Evolutionary conservation across 1,140 invertebrate species (phyloP).

Genomic region (Yoshiicerus persimilis): DNA sequence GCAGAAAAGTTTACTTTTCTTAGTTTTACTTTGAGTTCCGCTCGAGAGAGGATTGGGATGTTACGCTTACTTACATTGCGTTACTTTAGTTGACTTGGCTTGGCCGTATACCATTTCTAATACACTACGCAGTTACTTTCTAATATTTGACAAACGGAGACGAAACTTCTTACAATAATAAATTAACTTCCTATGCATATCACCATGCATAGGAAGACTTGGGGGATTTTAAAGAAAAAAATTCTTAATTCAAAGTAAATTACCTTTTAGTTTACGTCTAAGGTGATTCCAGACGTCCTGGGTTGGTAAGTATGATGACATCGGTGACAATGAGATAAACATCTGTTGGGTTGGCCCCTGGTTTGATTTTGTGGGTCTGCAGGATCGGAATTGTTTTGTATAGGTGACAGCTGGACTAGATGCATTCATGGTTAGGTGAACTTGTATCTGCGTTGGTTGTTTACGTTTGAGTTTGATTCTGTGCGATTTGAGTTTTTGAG

Average conservation of each 20-base stretch:
- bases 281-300: not conserved
- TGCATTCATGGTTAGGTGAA: not conserved
- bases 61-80: not conserved
- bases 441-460: not conserved
- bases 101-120: not conserved
- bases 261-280: not conserved
- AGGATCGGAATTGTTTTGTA: not conserved
- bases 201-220: not conserved
- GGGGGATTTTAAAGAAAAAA: no score
- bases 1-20: conserved; percentile 21
- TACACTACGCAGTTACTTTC: not conserved
- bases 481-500: not conserved
- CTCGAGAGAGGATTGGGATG: not conserved
- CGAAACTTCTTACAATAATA: not conserved
- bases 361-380: not conserved
- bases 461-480: not conserved
- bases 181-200: not conserved
- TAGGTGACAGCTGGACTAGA: not conserved
- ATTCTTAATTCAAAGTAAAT: not conserved
- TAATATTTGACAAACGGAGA: not conserved
- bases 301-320: not conserved
- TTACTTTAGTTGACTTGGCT: not conserved
- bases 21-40: conserved; percentile 14
- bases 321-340: not conserved
- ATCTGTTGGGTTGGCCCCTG: not conserved